phyloP scores from a whole-genome alignment of 2,113 vertebrate species.

The Entomyzon cyanotis region DNA sequence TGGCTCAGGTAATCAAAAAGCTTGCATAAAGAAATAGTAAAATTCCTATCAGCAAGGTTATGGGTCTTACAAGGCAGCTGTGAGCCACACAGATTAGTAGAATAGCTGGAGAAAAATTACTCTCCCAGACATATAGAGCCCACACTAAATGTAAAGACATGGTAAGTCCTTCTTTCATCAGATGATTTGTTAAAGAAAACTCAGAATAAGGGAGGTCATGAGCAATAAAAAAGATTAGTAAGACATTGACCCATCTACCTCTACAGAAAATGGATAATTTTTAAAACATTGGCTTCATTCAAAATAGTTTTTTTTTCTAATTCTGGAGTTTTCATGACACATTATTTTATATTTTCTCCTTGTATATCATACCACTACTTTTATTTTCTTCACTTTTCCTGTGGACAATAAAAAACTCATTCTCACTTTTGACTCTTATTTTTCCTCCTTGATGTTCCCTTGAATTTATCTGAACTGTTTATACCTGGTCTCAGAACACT shows the following conservation, averaged over 20 bases:
- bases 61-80: background rate
- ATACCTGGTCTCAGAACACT: background rate
- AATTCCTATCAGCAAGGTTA: background rate
- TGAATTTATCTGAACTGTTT: background rate
- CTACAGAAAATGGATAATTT: background rate
- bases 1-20: background rate
- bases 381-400: background rate
- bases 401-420: background rate
- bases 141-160: background rate
- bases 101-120: background rate
- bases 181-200: background rate
- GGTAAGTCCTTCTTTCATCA: background rate
- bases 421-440: background rate
- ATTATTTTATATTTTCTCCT: background rate
- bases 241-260: background rate
- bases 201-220: background rate
- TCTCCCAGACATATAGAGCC: background rate
- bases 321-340: background rate
- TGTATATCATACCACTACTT: rapidly evolving
- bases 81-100: background rate
- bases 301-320: background rate
- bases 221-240: background rate
- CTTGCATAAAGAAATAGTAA: background rate
- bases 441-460: background rate
- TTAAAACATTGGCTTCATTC: background rate